phyloP scores from a whole-genome alignment of 2,888 invertebrate species.

The Eupelmus urozonus region DNA sequence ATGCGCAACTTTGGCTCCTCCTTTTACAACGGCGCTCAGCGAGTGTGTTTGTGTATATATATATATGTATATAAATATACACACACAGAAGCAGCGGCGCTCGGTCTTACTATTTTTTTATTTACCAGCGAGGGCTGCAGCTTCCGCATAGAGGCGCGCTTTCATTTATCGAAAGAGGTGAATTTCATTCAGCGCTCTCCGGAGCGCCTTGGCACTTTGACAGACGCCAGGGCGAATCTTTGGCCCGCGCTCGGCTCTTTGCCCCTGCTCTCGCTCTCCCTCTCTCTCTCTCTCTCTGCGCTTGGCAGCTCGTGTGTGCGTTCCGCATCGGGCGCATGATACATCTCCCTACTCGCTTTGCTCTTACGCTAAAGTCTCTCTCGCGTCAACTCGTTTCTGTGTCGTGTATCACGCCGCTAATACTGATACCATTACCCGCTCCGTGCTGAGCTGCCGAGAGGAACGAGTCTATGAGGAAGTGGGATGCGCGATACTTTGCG shows the following conservation, averaged over 20 bases:
- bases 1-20: slow-evolving; percentile 30
- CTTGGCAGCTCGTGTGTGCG: slow-evolving; percentile 27
- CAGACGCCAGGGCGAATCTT: slow-evolving; percentile 54
- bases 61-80: too few relatives aligned
- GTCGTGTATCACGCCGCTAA: slow-evolving; percentile 49
- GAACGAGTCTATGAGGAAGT: too few relatives aligned
- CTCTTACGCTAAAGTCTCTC: not conserved
- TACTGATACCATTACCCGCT: slow-evolving; percentile 52
- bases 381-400: slow-evolving; percentile 48
- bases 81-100: not conserved
- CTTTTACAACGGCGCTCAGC: not conserved
- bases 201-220: slow-evolving; percentile 55
- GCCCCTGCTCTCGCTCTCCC: not conserved
- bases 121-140: not conserved
- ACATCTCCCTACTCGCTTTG: slow-evolving; percentile 29
- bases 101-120: not conserved
- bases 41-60: too few relatives aligned
- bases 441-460: too few relatives aligned
- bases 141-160: slow-evolving; percentile 3
- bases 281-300: slow-evolving; percentile 8
- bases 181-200: slow-evolving; percentile 52
- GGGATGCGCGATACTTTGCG: slow-evolving; percentile 19
- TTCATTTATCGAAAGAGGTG: slow-evolving; percentile 55
- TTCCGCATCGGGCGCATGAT: too few relatives aligned
- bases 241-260: slow-evolving; percentile 19